Conservation (phyloP, 2,113 vertebrate genomes). For the Neogale vison region DNA sequence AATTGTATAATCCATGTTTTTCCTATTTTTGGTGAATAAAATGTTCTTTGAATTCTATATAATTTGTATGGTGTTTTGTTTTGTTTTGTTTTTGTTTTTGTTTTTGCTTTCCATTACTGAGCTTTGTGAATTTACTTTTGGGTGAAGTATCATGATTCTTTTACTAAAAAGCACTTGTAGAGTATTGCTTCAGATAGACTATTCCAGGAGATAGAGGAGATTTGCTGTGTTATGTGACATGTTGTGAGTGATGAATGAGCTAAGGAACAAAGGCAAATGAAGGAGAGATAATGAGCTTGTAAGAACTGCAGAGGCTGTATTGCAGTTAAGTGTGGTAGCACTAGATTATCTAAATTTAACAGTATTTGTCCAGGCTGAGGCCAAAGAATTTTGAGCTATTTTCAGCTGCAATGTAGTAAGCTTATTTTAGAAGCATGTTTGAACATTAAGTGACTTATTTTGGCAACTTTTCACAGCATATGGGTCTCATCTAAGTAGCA, state of each 20-base stretch:
- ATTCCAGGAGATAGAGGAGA: conserved; percentile 86
- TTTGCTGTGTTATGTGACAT: conserved; percentile 86
- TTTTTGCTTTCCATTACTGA: not conserved
- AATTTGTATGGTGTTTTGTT: not conserved
- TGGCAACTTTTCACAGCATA: conserved; percentile 62
- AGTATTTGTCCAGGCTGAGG: conserved; percentile 45
- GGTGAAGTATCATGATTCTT: conserved; percentile 68
- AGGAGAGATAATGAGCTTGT: conserved; percentile 84
- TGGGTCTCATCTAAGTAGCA: conserved; percentile 54
- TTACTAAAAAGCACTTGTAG: conserved; percentile 77
- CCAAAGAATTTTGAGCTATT: conserved; percentile 69
- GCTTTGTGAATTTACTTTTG: conserved; percentile 55
- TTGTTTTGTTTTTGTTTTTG: conserved; percentile 38
- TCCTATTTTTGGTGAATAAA: not conserved
- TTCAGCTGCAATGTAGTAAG: conserved; percentile 55
- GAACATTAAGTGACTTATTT: conserved; percentile 59
- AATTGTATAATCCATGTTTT: not conserved
- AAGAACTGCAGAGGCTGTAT: conserved; percentile 67
- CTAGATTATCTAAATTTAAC: conserved; percentile 77
- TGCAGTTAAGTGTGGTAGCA: conserved; percentile 70
- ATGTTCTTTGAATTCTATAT: not conserved
- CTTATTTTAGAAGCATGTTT: conserved; percentile 71
- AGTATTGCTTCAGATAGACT: conserved; percentile 83
- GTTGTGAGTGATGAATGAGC: conserved; percentile 83
- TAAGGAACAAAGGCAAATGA: conserved; percentile 83